Conservation (phyloP, 2,113 vertebrate genomes). For the Marcusenius ussheri region DNA sequence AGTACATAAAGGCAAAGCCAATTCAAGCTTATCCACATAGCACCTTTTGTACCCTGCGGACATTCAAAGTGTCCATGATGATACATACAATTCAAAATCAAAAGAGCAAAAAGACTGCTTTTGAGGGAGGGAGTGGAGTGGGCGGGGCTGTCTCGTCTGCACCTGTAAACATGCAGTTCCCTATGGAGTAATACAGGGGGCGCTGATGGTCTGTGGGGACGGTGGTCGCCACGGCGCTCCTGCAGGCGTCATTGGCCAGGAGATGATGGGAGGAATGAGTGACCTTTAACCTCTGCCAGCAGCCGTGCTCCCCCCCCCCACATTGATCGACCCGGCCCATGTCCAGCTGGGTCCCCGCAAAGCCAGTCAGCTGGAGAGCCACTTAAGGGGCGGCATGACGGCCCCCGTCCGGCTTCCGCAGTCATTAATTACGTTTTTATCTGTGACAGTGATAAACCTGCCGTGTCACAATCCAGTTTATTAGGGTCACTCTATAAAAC, state of each 20-base stretch:
- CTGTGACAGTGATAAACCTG: constrained; percentile 87
- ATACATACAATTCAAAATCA: no score
- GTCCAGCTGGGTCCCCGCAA: constrained; percentile 66
- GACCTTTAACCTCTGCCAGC: constrained; percentile 68
- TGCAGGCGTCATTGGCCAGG: constrained; percentile 54
- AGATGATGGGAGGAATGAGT: constrained; percentile 62
- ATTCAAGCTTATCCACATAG: no score
- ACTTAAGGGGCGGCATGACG: constrained; percentile 66
- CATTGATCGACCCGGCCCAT: constrained; percentile 66
- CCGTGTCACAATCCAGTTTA: constrained; percentile 73
- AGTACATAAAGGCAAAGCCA: no score
- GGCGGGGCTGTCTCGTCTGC: not conserved
- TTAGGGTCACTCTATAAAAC: constrained; percentile 84
- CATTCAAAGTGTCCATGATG: no score
- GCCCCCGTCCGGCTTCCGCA: constrained; percentile 32
- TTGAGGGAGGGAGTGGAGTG: no score
- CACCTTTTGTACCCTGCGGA: no score
- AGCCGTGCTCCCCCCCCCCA: not conserved
- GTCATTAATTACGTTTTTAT: constrained; percentile 91
- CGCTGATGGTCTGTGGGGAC: no score
- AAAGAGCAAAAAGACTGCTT: no score
- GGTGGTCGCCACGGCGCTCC: not conserved
- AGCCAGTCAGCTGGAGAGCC: constrained; percentile 73
- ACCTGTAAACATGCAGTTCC: not conserved
- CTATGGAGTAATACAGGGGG: not conserved